Conservation (phyloP, 2,888 invertebrate species). For the Nymphalis urticae region DNA sequence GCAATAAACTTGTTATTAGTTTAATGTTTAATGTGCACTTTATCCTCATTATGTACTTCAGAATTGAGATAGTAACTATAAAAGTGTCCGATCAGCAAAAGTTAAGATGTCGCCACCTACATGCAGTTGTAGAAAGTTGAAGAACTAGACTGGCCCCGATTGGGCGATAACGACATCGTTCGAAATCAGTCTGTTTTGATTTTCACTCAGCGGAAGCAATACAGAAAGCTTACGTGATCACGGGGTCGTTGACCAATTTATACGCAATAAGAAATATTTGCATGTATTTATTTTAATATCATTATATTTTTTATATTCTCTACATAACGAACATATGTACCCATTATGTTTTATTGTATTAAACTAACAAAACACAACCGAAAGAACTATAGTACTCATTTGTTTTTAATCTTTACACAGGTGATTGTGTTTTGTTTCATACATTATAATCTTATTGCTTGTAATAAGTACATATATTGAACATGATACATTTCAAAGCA, state of each 20-base stretch:
- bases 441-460: too few species aligned
- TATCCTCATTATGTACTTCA: neutral
- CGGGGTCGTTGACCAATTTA: conserved; percentile 35
- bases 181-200: conserved; percentile 55
- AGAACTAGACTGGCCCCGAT: conserved; percentile 72
- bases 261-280: conserved; percentile 19
- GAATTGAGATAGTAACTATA: neutral
- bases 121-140: conserved; percentile 75
- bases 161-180: conserved; percentile 54
- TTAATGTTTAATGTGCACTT: neutral
- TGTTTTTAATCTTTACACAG: too few species aligned
- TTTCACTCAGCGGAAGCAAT: conserved; percentile 55
- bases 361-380: too few species aligned
- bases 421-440: too few species aligned
- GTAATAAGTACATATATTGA: too few species aligned
- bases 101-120: conserved; percentile 64
- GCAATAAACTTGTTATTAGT: neutral
- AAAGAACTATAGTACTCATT: too few species aligned
- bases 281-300: neutral
- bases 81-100: conserved; percentile 41
- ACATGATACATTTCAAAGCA: too few species aligned
- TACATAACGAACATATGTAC: too few species aligned
- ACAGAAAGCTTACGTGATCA: conserved; percentile 37
- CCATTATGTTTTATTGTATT: too few species aligned
- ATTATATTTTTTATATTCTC: neutral